Conservation (phyloP, 2,888 invertebrate genomes). For the Leucoma salicis region DNA sequence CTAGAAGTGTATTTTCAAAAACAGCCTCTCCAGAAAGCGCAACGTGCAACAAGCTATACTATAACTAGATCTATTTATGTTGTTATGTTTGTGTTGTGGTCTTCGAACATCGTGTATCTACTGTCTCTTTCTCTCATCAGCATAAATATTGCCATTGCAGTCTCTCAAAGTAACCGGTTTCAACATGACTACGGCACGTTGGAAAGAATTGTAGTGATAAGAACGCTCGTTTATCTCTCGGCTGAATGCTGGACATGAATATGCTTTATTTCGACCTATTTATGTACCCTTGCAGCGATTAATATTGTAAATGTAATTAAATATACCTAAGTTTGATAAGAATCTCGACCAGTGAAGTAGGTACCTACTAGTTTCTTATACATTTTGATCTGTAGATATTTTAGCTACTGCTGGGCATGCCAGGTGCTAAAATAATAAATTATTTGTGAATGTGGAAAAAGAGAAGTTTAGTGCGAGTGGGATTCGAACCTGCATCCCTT, state of each 20-base stretch:
- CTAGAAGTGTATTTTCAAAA: conserved; percentile 23
- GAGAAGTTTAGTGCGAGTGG: too few species aligned
- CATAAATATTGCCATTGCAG: conserved; percentile 30
- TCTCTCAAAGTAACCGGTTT: conserved; percentile 57
- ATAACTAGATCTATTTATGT: conserved; percentile 41
- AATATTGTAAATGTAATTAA: too few species aligned
- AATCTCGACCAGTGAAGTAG: too few species aligned
- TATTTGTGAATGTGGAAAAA: too few species aligned
- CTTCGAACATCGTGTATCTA: conserved; percentile 38
- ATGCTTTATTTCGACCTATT: conserved; percentile 25
- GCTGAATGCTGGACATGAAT: conserved; percentile 17
- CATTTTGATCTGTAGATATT: too few species aligned
- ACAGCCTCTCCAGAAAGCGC: conserved; percentile 35
- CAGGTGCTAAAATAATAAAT: too few species aligned
- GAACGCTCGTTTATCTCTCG: conserved; percentile 28
- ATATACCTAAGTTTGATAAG: too few species aligned
- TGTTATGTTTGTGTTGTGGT: conserved; percentile 59
- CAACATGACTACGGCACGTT: conserved; percentile 49
- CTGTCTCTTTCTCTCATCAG: conserved; percentile 41
- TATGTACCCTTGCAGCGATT: conserved; percentile 15
- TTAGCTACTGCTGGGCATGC: too few species aligned
- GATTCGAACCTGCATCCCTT: too few species aligned
- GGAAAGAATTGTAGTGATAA: conserved; percentile 48
- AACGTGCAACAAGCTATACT: conserved; percentile 47
- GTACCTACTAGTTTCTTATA: too few species aligned